Percentiles rank a stretch among this genome's conserved stretches.
Conservation (phyloP, 2,797 vertebrate species). For the Falco biarmicus region DNA sequence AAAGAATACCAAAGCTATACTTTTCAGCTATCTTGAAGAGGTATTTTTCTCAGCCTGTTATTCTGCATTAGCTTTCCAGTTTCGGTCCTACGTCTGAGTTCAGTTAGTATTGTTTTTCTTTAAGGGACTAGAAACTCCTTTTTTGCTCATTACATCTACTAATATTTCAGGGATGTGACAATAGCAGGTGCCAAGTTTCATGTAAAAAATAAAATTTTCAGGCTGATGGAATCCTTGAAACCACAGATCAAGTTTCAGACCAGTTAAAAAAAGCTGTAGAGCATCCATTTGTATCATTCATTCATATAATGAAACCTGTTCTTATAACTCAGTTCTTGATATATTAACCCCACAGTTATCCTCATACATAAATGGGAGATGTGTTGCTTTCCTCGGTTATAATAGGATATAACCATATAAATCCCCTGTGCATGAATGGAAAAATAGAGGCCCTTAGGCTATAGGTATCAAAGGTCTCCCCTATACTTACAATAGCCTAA, state of each 20-base stretch:
- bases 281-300: conserved; percentile 56
- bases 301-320: conserved; percentile 60
- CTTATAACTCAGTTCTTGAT: conserved; percentile 57
- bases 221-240: conserved; percentile 54
- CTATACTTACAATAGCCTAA: conserved; percentile 57
- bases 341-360: conserved; percentile 52
- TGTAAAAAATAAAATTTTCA: conserved; percentile 37
- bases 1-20: not conserved
- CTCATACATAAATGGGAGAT: conserved; percentile 54
- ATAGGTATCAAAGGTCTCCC: conserved; percentile 54
- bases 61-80: not conserved
- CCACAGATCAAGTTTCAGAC: conserved; percentile 34
- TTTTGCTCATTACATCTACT: not conserved
- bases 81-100: not conserved
- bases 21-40: not conserved
- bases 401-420: conserved; percentile 55
- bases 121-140: not conserved
- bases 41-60: not conserved
- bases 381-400: conserved; percentile 51
- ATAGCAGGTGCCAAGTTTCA: conserved; percentile 21
- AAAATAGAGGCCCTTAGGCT: conserved; percentile 50
- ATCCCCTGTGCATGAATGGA: conserved; percentile 52
- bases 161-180: conserved; percentile 27
- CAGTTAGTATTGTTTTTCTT: not conserved
- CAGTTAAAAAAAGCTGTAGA: conserved; percentile 43